Conservation (phyloP, 2,888 invertebrate species). For the Prenolepis imparis region DNA sequence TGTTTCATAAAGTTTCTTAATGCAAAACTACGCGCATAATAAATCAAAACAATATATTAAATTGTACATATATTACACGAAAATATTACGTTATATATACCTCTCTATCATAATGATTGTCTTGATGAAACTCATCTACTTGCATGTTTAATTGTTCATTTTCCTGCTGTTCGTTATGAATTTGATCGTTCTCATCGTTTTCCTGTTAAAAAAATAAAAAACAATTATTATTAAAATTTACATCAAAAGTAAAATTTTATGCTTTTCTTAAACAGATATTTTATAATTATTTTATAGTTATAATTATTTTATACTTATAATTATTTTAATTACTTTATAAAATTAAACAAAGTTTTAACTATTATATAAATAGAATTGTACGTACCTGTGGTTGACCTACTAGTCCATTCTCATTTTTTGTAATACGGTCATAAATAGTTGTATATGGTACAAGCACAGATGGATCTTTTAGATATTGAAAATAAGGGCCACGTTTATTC, state of each 20-base stretch:
- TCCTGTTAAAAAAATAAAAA: not conserved
- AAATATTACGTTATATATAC: not conserved
- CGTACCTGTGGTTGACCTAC: not conserved
- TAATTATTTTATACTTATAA: too few species aligned
- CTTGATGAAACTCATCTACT: not conserved
- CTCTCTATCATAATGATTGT: too few species aligned
- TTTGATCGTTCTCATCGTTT: not conserved
- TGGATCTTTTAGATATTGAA: not conserved
- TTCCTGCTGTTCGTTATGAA: not conserved
- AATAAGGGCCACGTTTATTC: not conserved
- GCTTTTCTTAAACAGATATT: not conserved
- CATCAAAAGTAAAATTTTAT: not conserved
- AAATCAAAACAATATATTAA: too few species aligned
- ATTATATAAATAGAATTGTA: not conserved
- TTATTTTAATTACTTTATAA: too few species aligned
- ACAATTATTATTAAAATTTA: not conserved
- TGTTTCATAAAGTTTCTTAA: too few species aligned
- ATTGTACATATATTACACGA: too few species aligned
- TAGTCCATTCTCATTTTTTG: not conserved
- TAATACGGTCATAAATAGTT: not conserved
- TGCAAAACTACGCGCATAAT: too few species aligned
- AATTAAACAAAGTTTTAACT: too few species aligned
- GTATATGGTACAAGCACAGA: not conserved
- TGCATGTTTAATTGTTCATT: not conserved
- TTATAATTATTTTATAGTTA: not conserved